These are phyloP conservation scores for Ictalurus punctatus DNA, from an alignment of 2,113 vertebrate species.

Conservation along the genomic window DNA sequence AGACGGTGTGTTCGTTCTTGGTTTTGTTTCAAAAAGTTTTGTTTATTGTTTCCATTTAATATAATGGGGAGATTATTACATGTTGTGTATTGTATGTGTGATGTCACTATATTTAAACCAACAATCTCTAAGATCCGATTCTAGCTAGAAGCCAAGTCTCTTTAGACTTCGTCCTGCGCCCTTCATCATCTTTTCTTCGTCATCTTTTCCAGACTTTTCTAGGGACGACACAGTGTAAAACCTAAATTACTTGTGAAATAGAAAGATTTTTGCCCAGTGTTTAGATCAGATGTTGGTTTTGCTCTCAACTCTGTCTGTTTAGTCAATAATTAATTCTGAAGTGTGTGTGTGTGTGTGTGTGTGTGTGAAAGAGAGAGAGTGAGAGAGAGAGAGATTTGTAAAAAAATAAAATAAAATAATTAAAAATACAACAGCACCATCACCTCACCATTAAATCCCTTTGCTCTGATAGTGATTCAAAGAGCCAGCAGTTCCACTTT, in stretches of 20 bases:
- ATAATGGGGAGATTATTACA: conserved; percentile 49
- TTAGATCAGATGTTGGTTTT: conserved; percentile 18
- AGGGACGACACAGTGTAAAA: conserved; percentile 22
- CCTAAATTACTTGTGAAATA: conserved; percentile 12
- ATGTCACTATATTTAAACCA: conserved; percentile 58
- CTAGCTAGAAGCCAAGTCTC: conserved; percentile 17
- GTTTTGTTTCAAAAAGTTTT: conserved; percentile 8
- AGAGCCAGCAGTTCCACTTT: conserved; percentile 23
- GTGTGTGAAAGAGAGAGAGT: background rate
- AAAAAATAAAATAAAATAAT: conserved; percentile 7
- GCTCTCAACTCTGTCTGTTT: conserved; percentile 7
- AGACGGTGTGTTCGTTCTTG: conserved; percentile 25
- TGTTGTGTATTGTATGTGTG: conserved; percentile 56
- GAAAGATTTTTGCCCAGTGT: conserved; percentile 15
- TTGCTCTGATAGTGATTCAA: background rate
- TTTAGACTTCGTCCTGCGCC: conserved; percentile 28
- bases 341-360: background rate
- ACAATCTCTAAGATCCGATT: conserved; percentile 42
- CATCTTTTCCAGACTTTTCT: conserved; percentile 16
- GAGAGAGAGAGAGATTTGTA: conserved; percentile 31
- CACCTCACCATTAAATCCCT: conserved; percentile 47
- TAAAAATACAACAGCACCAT: conserved; percentile 3
- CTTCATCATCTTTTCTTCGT: conserved; percentile 15
- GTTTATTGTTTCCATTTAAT: conserved; percentile 45
- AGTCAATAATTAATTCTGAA: background rate